Evolutionary conservation across 1,140 invertebrate species (phyloP).

Genomic region (Wasmannia auropunctata): DNA sequence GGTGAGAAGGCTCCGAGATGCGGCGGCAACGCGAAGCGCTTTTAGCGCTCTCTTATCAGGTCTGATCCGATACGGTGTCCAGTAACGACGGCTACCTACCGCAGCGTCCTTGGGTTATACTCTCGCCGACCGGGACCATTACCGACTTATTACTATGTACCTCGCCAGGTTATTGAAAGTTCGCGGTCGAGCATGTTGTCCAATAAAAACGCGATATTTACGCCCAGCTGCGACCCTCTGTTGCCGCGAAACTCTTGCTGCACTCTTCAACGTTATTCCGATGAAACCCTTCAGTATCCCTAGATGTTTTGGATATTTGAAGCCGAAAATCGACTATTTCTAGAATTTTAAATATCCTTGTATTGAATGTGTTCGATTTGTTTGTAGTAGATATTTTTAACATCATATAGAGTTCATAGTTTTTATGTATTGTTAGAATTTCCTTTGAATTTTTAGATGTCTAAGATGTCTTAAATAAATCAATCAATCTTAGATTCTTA

Average conservation of each 20-base stretch:
- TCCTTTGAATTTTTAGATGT: neutral
- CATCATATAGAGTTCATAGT: neutral
- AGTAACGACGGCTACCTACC: slow-evolving; percentile 77
- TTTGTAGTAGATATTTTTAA: neutral
- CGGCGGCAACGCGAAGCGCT: slow-evolving; percentile 66
- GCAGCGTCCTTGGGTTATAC: slow-evolving; percentile 73
- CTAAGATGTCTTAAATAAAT: no score
- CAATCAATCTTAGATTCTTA: no score
- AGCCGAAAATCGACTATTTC: neutral
- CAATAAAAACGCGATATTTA: slow-evolving; percentile 73
- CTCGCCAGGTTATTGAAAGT: slow-evolving; percentile 71
- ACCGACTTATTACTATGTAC: slow-evolving; percentile 73
- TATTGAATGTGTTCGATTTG: neutral
- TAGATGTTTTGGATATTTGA: neutral
- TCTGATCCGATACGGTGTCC: slow-evolving; percentile 77
- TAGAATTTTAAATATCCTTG: neutral
- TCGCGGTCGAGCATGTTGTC: slow-evolving; percentile 69
- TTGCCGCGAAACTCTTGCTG: slow-evolving; percentile 16
- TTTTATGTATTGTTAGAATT: neutral
- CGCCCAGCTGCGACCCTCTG: slow-evolving; percentile 34
- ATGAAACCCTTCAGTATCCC: neutral
- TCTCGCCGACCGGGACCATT: slow-evolving; percentile 62
- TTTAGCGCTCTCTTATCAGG: slow-evolving; percentile 78
- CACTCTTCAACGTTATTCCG: neutral
- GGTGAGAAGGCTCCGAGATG: slow-evolving; percentile 57